Percentiles rank a stretch among this genome's conserved stretches.
Evolutionary conservation across 2,888 invertebrate species (phyloP).

Genomic region (Drosophila percnosoma): DNA sequence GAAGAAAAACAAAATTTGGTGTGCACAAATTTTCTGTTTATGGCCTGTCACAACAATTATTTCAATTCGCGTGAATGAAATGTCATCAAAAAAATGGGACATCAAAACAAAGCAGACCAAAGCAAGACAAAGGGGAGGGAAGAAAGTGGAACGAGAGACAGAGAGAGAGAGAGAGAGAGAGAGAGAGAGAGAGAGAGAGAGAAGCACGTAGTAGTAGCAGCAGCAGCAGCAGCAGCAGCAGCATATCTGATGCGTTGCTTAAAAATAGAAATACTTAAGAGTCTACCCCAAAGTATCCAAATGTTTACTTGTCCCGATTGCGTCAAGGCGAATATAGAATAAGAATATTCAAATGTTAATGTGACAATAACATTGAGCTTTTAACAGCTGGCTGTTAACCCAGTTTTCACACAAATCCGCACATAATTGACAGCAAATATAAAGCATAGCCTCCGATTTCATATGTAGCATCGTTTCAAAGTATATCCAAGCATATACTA

Average conservation of each 20-base stretch:
- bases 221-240: neutral
- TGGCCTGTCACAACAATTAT: slow-evolving; percentile 51
- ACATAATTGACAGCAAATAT: neutral
- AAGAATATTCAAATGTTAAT: slow-evolving; percentile 33
- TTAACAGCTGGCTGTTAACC: slow-evolving; percentile 46
- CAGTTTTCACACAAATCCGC: slow-evolving; percentile 5
- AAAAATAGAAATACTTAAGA: slow-evolving; percentile 35
- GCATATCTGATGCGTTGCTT: slow-evolving; percentile 16
- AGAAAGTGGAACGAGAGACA: slow-evolving; percentile 6
- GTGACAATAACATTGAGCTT: slow-evolving; percentile 39
- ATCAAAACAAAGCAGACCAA: slow-evolving; percentile 24
- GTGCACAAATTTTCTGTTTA: slow-evolving; percentile 38
- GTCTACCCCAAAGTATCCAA: slow-evolving; percentile 28
- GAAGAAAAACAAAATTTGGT: slow-evolving; percentile 1
- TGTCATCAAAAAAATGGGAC: slow-evolving; percentile 55
- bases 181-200: slow-evolving; percentile 3
- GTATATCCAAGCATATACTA: neutral
- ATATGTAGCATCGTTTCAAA: neutral
- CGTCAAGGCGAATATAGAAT: slow-evolving; percentile 22
- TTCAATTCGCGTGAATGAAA: slow-evolving; percentile 49
- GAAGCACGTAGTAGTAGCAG: neutral
- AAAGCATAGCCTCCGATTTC: neutral
- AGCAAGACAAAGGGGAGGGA: slow-evolving; percentile 11
- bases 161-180: no score
- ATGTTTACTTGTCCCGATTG: slow-evolving; percentile 31